Percentiles rank a stretch among this genome's conserved stretches.
Evolutionary conservation across 2,797 vertebrate species (phyloP).

Genomic region (Ambastaia sidthimunki): DNA sequence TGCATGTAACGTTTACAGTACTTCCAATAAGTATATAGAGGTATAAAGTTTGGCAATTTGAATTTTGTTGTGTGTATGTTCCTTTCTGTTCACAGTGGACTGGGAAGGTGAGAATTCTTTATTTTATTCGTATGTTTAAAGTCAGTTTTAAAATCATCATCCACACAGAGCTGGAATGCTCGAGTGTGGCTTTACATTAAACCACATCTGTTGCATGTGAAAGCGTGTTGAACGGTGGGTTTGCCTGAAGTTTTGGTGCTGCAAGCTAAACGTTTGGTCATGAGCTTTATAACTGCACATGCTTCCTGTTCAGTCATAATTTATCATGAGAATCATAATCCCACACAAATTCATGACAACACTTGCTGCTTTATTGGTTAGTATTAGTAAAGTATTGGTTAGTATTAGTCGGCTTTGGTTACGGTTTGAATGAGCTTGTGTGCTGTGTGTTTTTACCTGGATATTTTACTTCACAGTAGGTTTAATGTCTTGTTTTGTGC

Average conservation of each 20-base stretch:
- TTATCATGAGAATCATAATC: constrained; percentile 21
- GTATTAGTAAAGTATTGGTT: constrained; percentile 16
- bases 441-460: constrained; percentile 16
- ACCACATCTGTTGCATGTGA: constrained; percentile 30
- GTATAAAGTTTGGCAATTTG: neutral
- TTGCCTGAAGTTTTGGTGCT: neutral
- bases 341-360: neutral
- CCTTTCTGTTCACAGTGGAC: constrained; percentile 77
- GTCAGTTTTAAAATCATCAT: constrained; percentile 50
- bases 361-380: constrained; percentile 1
- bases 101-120: constrained; percentile 77
- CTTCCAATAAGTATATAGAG: neutral
- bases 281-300: constrained; percentile 19
- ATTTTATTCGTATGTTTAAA: constrained; percentile 63
- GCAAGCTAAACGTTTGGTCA: constrained; percentile 16
- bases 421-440: constrained; percentile 37
- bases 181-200: constrained; percentile 4
- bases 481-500: constrained; percentile 22
- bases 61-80: constrained; percentile 43
- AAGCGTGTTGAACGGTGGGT: neutral
- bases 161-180: constrained; percentile 9
- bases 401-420: neutral
- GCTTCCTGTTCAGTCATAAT: neutral
- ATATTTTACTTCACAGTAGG: neutral
- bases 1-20: neutral